phyloP scores from a whole-genome alignment of 2,888 invertebrate species.

The Ctenicera cuprea region DNA sequence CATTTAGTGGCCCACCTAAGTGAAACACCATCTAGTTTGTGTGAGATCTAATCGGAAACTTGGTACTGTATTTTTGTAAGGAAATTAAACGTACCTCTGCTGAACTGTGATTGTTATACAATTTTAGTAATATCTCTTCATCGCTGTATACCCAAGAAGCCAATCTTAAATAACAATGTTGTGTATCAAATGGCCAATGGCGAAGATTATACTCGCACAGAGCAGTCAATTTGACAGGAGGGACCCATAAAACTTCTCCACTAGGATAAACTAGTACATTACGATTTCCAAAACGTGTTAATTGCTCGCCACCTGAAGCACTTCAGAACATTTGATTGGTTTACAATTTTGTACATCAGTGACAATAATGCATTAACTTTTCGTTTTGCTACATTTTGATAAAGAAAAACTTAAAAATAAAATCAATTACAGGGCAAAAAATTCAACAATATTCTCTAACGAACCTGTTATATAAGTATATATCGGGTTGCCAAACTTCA shows the following conservation, averaged over 20 bases:
- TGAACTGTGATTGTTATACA: neutral
- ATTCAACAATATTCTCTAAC: neutral
- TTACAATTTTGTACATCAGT: neutral
- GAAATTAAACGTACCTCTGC: neutral
- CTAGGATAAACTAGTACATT: conserved; percentile 73
- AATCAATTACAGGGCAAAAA: no score
- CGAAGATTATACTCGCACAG: conserved; percentile 80
- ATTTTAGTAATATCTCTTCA: conserved; percentile 75
- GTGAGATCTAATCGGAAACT: no score
- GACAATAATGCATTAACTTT: no score
- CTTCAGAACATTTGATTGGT: neutral
- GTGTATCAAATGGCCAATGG: conserved; percentile 86
- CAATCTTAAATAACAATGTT: conserved; percentile 80
- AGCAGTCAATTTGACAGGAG: conserved; percentile 80
- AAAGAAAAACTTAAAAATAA: no score
- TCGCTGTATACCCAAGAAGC: conserved; percentile 84
- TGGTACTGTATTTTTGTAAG: no score
- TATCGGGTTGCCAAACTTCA: conserved; percentile 88
- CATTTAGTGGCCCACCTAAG: no score
- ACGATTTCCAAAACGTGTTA: conserved; percentile 77
- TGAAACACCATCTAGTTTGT: no score
- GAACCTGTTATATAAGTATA: conserved; percentile 82
- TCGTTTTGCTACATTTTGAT: no score
- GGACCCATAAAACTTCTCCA: conserved; percentile 80
- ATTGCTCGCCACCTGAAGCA: conserved; percentile 74